Conservation (phyloP, 2,797 vertebrate species). For the Bradypus variegatus region DNA sequence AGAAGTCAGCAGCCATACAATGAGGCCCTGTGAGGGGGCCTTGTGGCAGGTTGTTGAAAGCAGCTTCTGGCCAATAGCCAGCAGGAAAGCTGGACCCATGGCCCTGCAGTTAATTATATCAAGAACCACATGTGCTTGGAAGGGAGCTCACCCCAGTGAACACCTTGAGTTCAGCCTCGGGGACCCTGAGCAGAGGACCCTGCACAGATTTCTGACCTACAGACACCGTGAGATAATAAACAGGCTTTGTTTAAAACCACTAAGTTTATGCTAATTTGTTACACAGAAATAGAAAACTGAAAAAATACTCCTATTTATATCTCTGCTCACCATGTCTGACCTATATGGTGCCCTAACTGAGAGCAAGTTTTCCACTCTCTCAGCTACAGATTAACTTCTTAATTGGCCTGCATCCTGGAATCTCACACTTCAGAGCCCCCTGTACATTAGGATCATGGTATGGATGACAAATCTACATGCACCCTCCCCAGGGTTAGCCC, state of each 20-base stretch:
- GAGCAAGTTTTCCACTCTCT: background rate
- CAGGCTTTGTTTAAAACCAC: background rate
- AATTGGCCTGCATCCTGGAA: background rate
- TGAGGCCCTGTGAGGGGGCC: background rate
- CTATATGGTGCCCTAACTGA: too few relatives aligned
- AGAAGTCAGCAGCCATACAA: background rate
- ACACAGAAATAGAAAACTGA: background rate
- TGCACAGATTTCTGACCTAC: background rate
- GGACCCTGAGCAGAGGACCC: background rate
- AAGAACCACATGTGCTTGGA: background rate
- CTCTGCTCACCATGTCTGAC: too few relatives aligned
- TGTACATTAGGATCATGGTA: background rate
- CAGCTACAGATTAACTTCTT: background rate
- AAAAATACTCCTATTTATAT: background rate
- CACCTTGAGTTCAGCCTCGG: background rate
- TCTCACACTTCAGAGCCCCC: background rate
- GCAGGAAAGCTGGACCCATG: background rate
- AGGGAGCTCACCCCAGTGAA: rapidly evolving
- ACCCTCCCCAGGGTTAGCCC: background rate
- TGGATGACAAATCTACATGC: background rate
- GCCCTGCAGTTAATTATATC: background rate
- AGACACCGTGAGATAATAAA: background rate
- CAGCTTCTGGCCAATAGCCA: background rate
- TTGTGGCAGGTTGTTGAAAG: background rate
- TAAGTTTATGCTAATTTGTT: background rate